These are phyloP conservation scores for Madoqua kirkii DNA, from an alignment of 2,113 vertebrate genomes.

Conservation along the genomic window DNA sequence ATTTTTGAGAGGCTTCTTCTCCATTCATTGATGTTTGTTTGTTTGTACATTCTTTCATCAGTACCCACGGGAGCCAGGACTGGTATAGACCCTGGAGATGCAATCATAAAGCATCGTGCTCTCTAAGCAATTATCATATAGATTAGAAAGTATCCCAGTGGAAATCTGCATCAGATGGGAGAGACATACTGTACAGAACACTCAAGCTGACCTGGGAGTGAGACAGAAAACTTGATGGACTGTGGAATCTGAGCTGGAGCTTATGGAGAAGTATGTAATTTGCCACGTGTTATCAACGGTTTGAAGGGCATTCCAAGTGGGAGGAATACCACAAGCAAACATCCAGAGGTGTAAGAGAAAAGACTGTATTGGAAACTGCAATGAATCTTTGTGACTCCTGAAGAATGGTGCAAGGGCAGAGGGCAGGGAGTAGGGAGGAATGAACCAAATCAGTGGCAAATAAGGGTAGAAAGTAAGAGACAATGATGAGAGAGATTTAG, in stretches of 20 bases:
- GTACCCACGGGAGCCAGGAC: not conserved
- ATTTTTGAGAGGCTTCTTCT: not conserved
- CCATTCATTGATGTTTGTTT: not conserved
- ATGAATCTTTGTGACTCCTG: not conserved
- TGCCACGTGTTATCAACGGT: not conserved
- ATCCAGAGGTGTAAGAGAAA: not conserved
- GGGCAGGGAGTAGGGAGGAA: not conserved
- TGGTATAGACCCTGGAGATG: not conserved
- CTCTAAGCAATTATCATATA: not conserved
- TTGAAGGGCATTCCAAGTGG: not conserved
- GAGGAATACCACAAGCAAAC: not conserved
- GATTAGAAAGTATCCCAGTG: not conserved
- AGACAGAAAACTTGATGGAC: not conserved
- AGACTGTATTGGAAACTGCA: not conserved
- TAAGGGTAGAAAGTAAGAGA: not conserved
- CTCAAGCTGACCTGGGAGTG: not conserved
- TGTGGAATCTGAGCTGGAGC: not conserved
- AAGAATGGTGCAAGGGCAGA: not conserved
- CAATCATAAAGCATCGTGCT: not conserved
- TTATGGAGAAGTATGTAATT: not conserved
- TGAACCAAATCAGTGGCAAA: not conserved
- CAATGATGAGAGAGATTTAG: not conserved
- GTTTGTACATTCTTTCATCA: not conserved
- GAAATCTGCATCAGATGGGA: not conserved
- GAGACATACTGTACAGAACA: not conserved